These are phyloP conservation scores for Agapornis roseicollis DNA, from an alignment of 2,113 vertebrate genomes.

Conservation along the genomic window DNA sequence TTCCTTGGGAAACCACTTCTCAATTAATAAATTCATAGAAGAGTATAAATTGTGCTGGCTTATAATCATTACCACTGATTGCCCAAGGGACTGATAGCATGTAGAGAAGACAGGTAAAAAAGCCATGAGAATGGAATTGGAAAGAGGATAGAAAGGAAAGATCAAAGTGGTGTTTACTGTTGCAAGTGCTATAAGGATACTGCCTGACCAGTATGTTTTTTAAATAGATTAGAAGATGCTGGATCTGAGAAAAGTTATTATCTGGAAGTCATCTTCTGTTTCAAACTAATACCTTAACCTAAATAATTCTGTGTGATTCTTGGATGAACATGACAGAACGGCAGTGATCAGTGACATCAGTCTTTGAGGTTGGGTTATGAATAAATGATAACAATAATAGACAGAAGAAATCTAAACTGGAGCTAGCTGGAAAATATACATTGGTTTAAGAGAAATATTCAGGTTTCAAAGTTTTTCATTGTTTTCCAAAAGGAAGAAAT, in stretches of 20 bases:
- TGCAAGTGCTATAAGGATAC: background rate
- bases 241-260: background rate
- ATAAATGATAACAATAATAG: background rate
- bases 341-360: background rate
- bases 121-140: background rate
- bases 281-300: background rate
- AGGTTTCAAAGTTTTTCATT: background rate
- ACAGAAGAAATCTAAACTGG: background rate
- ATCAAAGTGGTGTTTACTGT: background rate
- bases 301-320: constrained; percentile 23
- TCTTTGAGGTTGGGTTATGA: background rate
- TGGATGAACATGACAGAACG: background rate
- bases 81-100: background rate
- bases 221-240: background rate
- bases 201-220: background rate
- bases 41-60: background rate
- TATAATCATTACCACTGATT: background rate
- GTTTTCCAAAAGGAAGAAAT: background rate
- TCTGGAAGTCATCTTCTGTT: background rate
- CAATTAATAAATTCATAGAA: background rate
- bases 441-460: background rate
- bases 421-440: background rate
- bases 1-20: background rate
- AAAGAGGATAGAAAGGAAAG: background rate
- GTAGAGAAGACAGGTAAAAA: background rate